Evolutionary conservation across 2,888 invertebrate species (phyloP).

Genomic region (Tenthredo scrophulariae): DNA sequence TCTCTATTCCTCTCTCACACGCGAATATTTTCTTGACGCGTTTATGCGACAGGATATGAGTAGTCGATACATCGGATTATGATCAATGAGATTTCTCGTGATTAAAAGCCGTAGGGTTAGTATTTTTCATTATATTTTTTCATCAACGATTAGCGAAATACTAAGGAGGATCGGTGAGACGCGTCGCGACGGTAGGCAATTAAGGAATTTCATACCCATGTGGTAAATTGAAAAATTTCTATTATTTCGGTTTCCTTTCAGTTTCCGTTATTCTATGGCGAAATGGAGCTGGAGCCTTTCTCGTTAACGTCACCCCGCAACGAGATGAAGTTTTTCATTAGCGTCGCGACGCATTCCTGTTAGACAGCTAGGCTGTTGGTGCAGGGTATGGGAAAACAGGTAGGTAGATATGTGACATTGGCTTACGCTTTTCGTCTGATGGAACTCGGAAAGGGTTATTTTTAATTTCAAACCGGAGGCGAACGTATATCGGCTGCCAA

Average conservation of each 20-base stretch:
- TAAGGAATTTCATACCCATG: background rate
- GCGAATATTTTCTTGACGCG: background rate
- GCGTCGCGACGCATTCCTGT: constrained; percentile 75
- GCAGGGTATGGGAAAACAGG: constrained; percentile 59
- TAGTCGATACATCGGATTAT: background rate
- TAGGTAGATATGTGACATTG: constrained; percentile 59
- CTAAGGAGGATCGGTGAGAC: too few species aligned
- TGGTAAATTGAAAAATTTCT: constrained; percentile 21
- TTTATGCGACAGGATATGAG: background rate
- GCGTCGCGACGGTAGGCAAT: background rate
- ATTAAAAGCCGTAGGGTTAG: background rate
- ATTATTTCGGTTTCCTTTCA: constrained; percentile 32
- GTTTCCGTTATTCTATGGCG: constrained; percentile 29
- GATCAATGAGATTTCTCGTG: background rate
- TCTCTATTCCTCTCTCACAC: background rate
- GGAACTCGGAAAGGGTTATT: constrained; percentile 68
- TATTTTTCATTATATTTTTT: background rate
- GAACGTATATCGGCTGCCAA: constrained; percentile 75
- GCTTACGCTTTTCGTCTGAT: constrained; percentile 50
- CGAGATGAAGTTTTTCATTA: constrained; percentile 77
- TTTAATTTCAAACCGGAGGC: constrained; percentile 77
- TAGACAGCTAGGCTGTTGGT: constrained; percentile 67
- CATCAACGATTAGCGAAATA: background rate
- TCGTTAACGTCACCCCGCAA: constrained; percentile 74
- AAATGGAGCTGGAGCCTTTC: constrained; percentile 58